Base-by-base conservation (phyloP, 92 coral and sea anemone genomes). In the Actinernus sp. region DNA sequence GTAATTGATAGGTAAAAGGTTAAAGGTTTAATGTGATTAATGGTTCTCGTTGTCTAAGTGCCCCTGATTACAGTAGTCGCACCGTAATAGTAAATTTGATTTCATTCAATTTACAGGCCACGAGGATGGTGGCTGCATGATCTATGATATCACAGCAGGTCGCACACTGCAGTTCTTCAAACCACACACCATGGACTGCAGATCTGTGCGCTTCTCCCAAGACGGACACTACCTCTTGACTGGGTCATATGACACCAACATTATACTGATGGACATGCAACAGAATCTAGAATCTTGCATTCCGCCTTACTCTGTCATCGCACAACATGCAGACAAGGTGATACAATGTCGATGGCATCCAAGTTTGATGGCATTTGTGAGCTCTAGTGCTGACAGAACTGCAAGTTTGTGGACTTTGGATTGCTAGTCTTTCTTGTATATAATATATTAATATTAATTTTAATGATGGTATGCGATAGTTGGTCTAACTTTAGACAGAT, bases 281-380 rank as follows among this genome's bases (percentile, higher is more conserved):
- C 84, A 79, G 55, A 61, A 83, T 59, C 55, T 88, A 19, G 92
- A 87, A 25, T 67, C 78, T 43, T 71, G 40, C 45, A 84, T 68
- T 22, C 97, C 92, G 6, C 97, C 97, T 21, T 86, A 90, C 75
- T 76, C 81, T 13, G 64, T 55, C 12, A 92, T 91, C 21, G 98
- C 90, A 6, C 85, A 73, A 39, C 98, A 94, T 75, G 74, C 58
- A 11, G 98, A 94, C 71, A 94, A 94, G 40, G 92, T 94, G 34
- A 94, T 94, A 16, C 98, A 94, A 58, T 94, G 98, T 39, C 95
- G 98, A 1, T 94, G 98, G 98, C 98, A 94, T 50, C 98, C 98
- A 27, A 52, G 49, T 45, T 71, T 74, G 23, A 71, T 68, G 30
- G 79, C 85, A 4, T 94, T 91, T 83, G 78, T 94, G 28, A 91